Evolutionary conservation across 1,140 invertebrate species (phyloP).

Genomic region (Physella acuta): DNA sequence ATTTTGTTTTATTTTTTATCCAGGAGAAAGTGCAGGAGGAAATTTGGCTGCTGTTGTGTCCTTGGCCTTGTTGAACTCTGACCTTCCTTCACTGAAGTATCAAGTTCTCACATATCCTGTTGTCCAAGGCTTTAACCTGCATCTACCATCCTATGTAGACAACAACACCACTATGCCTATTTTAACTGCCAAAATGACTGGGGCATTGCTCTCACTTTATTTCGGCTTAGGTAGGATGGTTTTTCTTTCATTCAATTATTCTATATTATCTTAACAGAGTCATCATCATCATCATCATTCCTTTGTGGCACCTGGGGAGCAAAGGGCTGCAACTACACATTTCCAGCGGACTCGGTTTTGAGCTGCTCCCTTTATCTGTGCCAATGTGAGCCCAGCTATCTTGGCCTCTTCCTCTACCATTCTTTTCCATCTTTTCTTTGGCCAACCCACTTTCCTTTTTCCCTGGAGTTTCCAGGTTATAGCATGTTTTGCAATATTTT

Average conservation of each 20-base stretch:
- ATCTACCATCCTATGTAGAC: slow-evolving; percentile 37
- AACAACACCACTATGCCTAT: not conserved
- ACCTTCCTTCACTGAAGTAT: slow-evolving; percentile 28
- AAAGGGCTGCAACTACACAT: too few species aligned
- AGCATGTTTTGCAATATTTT: too few species aligned
- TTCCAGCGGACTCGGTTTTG: too few species aligned
- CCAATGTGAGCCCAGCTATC: too few species aligned
- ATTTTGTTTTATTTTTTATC: too few species aligned
- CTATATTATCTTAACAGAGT: not conserved
- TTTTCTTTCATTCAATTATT: not conserved
- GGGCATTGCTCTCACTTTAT: not conserved
- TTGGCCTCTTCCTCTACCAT: too few species aligned
- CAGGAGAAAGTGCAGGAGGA: slow-evolving; percentile 51
- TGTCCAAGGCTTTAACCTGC: slow-evolving; percentile 42
- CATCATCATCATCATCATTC: not conserved
- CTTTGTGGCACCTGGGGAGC: too few species aligned
- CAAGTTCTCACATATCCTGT: slow-evolving; percentile 41
- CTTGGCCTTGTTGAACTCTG: slow-evolving; percentile 24
- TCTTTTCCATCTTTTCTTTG: too few species aligned
- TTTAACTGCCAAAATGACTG: not conserved
- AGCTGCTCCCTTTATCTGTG: too few species aligned
- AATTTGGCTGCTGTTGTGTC: slow-evolving; percentile 44
- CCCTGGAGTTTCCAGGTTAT: too few species aligned
- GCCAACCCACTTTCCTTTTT: too few species aligned
- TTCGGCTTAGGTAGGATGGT: slow-evolving; percentile 7